phyloP scores from a whole-genome alignment of 1,140 invertebrate species.

The Drosophila lini region DNA sequence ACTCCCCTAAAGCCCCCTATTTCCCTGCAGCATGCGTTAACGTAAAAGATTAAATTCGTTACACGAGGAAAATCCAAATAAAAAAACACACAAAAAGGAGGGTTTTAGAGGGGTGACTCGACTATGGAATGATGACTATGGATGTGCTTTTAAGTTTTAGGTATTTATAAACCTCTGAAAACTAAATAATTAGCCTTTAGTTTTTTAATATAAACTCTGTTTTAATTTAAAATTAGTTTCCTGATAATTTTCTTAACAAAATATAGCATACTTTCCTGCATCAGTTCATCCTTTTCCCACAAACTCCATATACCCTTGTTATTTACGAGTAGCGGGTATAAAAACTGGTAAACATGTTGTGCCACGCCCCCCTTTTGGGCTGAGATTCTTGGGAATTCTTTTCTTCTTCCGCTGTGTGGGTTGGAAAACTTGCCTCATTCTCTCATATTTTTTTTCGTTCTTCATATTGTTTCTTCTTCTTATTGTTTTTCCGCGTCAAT shows the following conservation, averaged over 20 bases:
- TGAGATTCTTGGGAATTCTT: constrained; percentile 25
- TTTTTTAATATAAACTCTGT: too few species aligned
- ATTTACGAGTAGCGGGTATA: neutral
- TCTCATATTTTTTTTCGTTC: constrained; percentile 46
- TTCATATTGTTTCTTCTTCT: constrained; percentile 36
- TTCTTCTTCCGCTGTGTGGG: constrained; percentile 5
- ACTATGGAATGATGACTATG: neutral
- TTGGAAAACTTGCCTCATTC: constrained; percentile 37
- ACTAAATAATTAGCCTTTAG: too few species aligned
- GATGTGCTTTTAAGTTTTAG: too few species aligned
- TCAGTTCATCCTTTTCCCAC: too few species aligned
- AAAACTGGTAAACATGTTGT: constrained; percentile 43
- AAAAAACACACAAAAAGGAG: neutral
- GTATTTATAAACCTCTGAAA: too few species aligned
- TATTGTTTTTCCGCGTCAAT: constrained; percentile 70
- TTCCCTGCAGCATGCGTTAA: constrained; percentile 50
- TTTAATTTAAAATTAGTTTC: too few species aligned
- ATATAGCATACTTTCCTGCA: neutral
- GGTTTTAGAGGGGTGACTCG: neutral
- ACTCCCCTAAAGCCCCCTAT: neutral
- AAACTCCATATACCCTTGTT: neutral
- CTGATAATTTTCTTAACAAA: neutral
- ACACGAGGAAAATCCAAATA: constrained; percentile 24
- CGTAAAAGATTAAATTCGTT: constrained; percentile 74
- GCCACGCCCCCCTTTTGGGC: constrained; percentile 28